Evolutionary conservation across 2,888 invertebrate genomes (phyloP), one percentile per base, ranked within the genome.

Genomic region (Leptinotarsa haldemani): DNA sequence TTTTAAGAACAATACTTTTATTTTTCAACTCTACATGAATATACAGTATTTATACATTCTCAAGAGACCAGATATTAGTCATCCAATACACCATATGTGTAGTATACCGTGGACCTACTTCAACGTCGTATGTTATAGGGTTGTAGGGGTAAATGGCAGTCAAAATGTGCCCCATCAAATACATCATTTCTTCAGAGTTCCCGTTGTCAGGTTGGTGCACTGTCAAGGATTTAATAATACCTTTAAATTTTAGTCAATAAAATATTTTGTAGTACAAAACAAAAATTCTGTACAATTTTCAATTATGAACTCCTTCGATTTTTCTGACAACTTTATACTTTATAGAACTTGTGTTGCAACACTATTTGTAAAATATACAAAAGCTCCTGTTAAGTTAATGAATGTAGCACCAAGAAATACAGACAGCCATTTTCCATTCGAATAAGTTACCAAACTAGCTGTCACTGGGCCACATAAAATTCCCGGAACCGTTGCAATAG

Each of bases 381-480:
- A 90, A 74, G 93, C 93, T 61, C 93, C 93, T 20, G 92, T 91
- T 81, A 94, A 90, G 87, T 94, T 94, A 66, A 94, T 89, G 47
- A 91, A 90, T 0, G 93, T 93, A 2, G 94, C 93, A 56, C 93
- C 88, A 69, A 93, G 89, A 84, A 94, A 94, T 52, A 94, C 94
- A 0, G 93, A 93, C 85, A 93, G 90, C 94, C 94, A 94, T 69
- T 93, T 90, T 9, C 93, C 93, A 80, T 91, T 90, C 1, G 92
- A 92, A 71, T 92, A 90, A 0, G 91, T 92, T 15, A 94, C 94
- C 74, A 93, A 85, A 86, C 93, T 93, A 2, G 94, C 94, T 7
- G 94, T 94, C 70, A 94, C 85, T 16, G 94, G 94, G n/a, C 94
- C 94, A 83, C 93, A 93, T 50, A 93, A 86, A 67, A 94, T 93